These are phyloP conservation scores for Silvanus unidentatus DNA, from an alignment of 2,888 invertebrate genomes.

Conservation along the genomic window DNA sequence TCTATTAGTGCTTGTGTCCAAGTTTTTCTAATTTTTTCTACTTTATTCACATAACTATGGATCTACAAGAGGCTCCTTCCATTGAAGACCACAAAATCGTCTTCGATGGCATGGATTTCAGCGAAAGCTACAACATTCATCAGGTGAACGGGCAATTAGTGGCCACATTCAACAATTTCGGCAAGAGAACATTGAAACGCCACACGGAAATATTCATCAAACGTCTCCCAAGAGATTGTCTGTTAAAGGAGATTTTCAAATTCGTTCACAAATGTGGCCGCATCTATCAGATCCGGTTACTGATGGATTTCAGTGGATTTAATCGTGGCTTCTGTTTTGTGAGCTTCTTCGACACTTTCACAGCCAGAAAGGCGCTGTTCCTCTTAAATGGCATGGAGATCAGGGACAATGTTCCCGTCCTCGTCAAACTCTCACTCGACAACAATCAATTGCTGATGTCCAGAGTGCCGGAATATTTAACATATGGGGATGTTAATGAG, in stretches of 20 bases:
- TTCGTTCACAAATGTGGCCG: conserved; percentile 59
- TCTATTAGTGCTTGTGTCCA: no score
- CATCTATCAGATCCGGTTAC: conserved; percentile 68
- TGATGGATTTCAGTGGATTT: conserved; percentile 69
- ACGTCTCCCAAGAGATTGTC: conserved; percentile 67
- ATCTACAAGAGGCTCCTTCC: no score
- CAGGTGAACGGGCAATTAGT: conserved; percentile 55
- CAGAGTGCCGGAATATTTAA: conserved; percentile 15
- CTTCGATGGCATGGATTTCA: no score
- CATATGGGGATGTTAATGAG: conserved; percentile 6
- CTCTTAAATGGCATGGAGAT: conserved; percentile 63
- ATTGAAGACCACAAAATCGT: no score
- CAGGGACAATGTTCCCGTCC: conserved; percentile 57
- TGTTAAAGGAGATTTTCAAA: conserved; percentile 68
- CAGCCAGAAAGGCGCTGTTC: conserved; percentile 49
- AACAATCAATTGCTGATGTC: conserved; percentile 71
- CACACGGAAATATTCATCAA: conserved; percentile 73
- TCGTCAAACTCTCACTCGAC: conserved; percentile 70
- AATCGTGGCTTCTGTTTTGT: conserved; percentile 60
- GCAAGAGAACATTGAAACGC: conserved; percentile 40
- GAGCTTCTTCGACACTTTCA: conserved; percentile 50
- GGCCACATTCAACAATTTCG: conserved; percentile 24
- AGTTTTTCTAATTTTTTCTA: no score
- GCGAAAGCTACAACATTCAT: conserved; percentile 7
- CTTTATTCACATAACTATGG: no score